These are phyloP conservation scores for Holothuria glaberrima DNA, from an alignment of 35 echinoderm and acorn worm species.

Conservation along the genomic window DNA sequence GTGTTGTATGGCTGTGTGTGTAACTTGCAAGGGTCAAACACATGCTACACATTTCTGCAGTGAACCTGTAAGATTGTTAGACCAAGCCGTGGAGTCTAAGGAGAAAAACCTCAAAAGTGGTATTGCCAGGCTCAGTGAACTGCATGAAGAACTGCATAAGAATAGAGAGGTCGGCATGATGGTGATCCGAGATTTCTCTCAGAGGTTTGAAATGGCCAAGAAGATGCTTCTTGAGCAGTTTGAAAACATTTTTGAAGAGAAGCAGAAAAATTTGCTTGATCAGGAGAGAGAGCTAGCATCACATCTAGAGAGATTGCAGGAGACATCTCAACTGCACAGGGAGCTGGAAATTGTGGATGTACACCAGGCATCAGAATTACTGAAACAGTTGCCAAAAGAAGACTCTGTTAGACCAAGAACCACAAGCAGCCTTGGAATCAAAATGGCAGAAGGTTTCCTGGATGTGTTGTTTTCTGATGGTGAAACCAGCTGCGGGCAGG, in stretches of 20 bases:
- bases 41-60: background rate
- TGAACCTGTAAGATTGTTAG: background rate
- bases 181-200: background rate
- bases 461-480: conserved; percentile 21
- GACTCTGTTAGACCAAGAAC: conserved; percentile 10
- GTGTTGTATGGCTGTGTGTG: conserved; percentile 11
- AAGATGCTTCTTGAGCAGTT: background rate
- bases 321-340: background rate
- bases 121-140: background rate
- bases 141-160: conserved; percentile 6
- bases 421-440: background rate
- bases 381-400: conserved; percentile 16
- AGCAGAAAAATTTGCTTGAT: background rate
- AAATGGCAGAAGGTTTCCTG: background rate
- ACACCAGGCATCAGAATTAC: background rate
- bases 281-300: conserved; percentile 4
- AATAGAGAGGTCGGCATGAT: background rate
- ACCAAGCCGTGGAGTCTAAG: background rate
- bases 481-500: conserved; percentile 10
- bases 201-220: conserved; percentile 28
- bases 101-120: background rate
- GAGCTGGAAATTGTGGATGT: background rate
- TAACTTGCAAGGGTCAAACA: background rate
- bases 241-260: conserved; percentile 3
- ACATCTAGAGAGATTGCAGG: background rate